These are phyloP conservation scores for Turnix velox DNA, from an alignment of 2,113 vertebrate genomes.

Conservation along the genomic window DNA sequence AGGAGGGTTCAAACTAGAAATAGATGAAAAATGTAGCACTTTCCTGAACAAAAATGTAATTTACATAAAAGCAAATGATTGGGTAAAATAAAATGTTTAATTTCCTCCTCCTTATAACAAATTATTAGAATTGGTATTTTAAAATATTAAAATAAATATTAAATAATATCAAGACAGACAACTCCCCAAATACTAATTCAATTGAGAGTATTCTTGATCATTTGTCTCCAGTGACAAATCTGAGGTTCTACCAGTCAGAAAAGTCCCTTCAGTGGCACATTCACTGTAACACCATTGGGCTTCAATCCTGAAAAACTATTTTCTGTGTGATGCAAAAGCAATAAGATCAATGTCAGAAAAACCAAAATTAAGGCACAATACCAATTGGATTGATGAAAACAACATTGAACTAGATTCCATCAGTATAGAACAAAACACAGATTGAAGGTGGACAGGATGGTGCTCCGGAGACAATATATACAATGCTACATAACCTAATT, in stretches of 20 bases:
- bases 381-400: neutral
- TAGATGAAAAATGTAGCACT: neutral
- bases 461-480: neutral
- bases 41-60: neutral
- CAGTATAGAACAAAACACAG: neutral
- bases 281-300: neutral
- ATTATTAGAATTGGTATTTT: neutral
- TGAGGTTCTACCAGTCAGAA: neutral
- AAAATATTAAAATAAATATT: neutral
- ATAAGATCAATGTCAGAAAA: neutral
- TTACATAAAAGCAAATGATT: neutral
- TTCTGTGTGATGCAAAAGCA: neutral
- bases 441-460: neutral
- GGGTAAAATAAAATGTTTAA: neutral
- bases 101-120: neutral
- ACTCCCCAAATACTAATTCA: neutral
- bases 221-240: neutral
- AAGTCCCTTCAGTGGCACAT: neutral
- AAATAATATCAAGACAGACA: neutral
- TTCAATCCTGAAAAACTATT: neutral
- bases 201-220: neutral
- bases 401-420: neutral
- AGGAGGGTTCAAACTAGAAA: neutral
- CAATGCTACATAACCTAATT: neutral
- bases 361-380: neutral